Base-by-base conservation (phyloP, 2,113 vertebrate genomes). In the Scortum barcoo region DNA sequence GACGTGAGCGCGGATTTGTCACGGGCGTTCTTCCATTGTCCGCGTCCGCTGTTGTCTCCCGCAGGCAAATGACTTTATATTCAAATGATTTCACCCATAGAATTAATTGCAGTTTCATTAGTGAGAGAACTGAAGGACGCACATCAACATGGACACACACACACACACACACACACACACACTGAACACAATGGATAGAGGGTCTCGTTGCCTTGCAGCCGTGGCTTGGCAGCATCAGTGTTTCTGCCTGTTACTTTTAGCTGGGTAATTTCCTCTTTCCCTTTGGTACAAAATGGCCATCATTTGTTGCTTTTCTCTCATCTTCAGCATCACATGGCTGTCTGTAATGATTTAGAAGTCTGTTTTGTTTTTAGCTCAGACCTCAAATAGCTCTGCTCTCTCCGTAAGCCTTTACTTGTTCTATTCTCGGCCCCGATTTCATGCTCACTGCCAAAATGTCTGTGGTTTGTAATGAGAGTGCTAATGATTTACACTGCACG, bases 21-120 rank as follows among this genome's bases (percentile, higher is more conserved):
- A 22, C 8, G 1, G 51, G 4, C 40, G 13, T 69, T 72, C 38
- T n/a, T n/a, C 44, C 22, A 7, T 76, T 62, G 57, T 86, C 42
- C 10, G 1, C 58, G 70, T 48, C 22, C 62, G 50, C 70, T 42
- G 50, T 56, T 26, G 44, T 83, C 40, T 80, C 65, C 50, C 69
- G 85, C 56, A 70, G 72, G 54, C 78, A 88, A 87, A 88, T 74
- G 0, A 70, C 80, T 89, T 87, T n/a, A 85, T 76, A 71, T 80
- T 82, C 44, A 84, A 84, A 76, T 75, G 33, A 72, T 89, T 83
- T 81, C 68, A 56, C 38, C 63, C 85, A 54, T 61, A 51, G 44
- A 91, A 46, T 79, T 69, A 85, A 90, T 87, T 67, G 60, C 17
- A 40, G n/a, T 87, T 90, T 88, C 70, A 88, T 83, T 83, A 85